A percentile compares a stretch with the other conserved stretches of the same genome.
Conservation (phyloP, 2,888 invertebrate species). For the Antheraea assamensis region DNA sequence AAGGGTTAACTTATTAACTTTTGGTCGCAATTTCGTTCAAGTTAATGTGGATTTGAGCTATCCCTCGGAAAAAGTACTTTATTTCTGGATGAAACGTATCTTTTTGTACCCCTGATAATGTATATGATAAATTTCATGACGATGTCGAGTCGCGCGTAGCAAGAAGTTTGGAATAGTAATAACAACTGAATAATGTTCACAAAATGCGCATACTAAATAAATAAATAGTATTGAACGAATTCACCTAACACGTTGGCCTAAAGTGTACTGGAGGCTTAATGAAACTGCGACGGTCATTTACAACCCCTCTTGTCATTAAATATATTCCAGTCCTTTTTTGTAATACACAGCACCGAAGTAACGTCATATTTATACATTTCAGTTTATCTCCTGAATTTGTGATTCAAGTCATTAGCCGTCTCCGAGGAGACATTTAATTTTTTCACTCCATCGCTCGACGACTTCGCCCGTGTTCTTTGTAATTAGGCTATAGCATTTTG, state of each 20-base stretch:
- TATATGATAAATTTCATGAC: too few species aligned
- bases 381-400: constrained; percentile 28
- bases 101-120: too few species aligned
- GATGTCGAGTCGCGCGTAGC: too few species aligned
- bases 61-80: too few species aligned
- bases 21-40: too few species aligned
- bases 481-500: constrained; percentile 25
- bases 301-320: constrained; percentile 24
- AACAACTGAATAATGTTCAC: too few species aligned
- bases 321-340: constrained; percentile 22
- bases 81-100: too few species aligned
- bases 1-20: too few species aligned
- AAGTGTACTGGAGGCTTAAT: constrained; percentile 20
- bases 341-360: constrained; percentile 24
- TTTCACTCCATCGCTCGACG: constrained; percentile 20
- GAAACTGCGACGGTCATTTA: constrained; percentile 28
- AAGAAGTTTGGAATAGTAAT: too few species aligned
- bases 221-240: neutral
- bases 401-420: constrained; percentile 25
- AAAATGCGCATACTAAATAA: too few species aligned
- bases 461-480: constrained; percentile 22
- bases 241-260: neutral
- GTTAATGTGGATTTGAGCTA: too few species aligned
- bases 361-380: constrained; percentile 33
- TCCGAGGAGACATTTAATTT: constrained; percentile 26